Evolutionary conservation across 2,888 invertebrate species (phyloP), one percentile per base, ranked within the genome.

Genomic region (Ormyrus nitidulus): DNA sequence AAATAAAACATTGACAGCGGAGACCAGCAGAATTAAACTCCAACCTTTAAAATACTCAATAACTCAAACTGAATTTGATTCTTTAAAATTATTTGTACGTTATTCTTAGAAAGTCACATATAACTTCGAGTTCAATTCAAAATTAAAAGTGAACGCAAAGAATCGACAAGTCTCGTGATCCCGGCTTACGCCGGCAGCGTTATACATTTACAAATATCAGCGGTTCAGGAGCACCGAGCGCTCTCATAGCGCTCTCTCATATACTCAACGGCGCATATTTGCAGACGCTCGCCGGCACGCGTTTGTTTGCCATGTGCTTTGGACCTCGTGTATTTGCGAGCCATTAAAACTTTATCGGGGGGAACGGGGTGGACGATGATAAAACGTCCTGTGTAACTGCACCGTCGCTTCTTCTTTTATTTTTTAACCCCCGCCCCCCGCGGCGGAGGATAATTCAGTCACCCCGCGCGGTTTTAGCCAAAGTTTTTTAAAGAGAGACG

Each of bases 261-360:
- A 8, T 56, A n/a, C 10, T 48, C 5, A 51, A 58, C 44, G 49
- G 6, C 9, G 13, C 34, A 71, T 77, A 81, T 78, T 74, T 76
- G 79, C 73, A 58, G 71, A 9, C 6, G 44, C 49, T 34, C 58
- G 59, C 65, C 72, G 34, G 34, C 34, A 34, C 34, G 34, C 34
- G 79, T 77, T 84, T 80, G 83, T 84, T 85, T 83, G 79, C 80
- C 77, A 19, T 74, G 65, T 77, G 69, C 78, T 79, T 75, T 66
- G 59, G 79, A 71, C 66, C 77, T 61, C 80, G 79, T 80, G 81
- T 84, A 84, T 85, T 84, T 84, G 83, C 82, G 83, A 83, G 83
- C 84, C 85, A 85, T 85, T 85, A 85, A 85, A 86, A 85, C 84
- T 85, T 85, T 85, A 84, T 81, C 79, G 70, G 59, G 64, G 71